A percentile compares a stretch with the other conserved stretches of the same genome.
Conservation (phyloP, 2,888 invertebrate species). For the Tinea pellionella region DNA sequence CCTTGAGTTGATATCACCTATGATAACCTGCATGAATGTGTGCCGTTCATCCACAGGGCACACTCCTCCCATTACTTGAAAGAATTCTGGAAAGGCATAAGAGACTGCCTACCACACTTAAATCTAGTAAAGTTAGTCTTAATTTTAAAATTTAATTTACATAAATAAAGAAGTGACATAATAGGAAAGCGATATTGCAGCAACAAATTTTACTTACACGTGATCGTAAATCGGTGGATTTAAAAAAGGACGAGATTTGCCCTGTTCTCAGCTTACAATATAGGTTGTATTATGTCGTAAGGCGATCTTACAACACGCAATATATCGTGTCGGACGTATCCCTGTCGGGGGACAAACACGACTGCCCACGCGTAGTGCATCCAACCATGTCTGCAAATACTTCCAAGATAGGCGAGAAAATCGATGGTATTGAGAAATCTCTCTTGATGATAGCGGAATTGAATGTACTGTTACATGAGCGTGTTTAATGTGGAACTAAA, state of each 20-base stretch:
- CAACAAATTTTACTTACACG: neutral
- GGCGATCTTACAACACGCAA: conserved; percentile 5
- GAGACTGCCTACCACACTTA: too few species aligned
- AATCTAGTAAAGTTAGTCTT: too few species aligned
- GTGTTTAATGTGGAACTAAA: too few species aligned
- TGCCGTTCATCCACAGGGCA: too few species aligned
- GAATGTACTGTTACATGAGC: neutral
- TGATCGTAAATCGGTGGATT: neutral
- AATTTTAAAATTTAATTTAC: too few species aligned
- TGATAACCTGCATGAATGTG: too few species aligned
- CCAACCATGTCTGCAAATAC: neutral
- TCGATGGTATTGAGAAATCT: neutral
- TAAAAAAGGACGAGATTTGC: neutral
- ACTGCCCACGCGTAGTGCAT: neutral
- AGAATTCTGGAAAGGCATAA: too few species aligned
- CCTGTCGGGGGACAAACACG: neutral
- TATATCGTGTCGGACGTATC: conserved; percentile 1
- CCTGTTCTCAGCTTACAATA: conserved; percentile 5
- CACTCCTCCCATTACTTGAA: too few species aligned
- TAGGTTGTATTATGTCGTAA: conserved; percentile 7
- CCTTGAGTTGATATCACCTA: too few species aligned
- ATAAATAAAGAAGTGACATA: too few species aligned
- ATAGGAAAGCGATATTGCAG: neutral
- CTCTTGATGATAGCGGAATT: neutral
- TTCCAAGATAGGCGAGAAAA: neutral